phyloP scores from a whole-genome alignment of 2,888 invertebrate genomes.

The Latheticus oryzae region DNA sequence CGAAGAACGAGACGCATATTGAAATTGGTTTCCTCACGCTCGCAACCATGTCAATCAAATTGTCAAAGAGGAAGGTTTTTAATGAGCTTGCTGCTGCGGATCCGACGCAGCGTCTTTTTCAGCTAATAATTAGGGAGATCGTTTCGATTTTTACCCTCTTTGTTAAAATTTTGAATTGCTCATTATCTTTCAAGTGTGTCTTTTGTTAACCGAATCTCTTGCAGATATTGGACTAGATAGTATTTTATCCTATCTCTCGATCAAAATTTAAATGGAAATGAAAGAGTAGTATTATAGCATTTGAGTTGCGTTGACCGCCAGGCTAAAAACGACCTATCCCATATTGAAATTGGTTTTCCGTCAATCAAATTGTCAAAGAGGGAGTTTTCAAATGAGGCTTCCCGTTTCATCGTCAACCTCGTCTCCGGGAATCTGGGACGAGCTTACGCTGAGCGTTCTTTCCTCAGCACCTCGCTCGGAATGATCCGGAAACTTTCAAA shows the following conservation, averaged over 20 bases:
- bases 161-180: too few species aligned
- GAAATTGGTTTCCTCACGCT: conserved; percentile 27
- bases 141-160: too few species aligned
- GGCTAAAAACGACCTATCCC: not conserved
- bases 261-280: too few species aligned
- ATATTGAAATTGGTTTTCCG: conserved; percentile 39
- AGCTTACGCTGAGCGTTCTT: conserved; percentile 6
- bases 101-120: conserved; percentile 1
- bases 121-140: too few species aligned
- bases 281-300: too few species aligned
- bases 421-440: conserved; percentile 7
- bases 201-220: too few species aligned
- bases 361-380: conserved; percentile 36
- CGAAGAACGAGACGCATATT: conserved; percentile 20
- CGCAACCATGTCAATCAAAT: conserved; percentile 26
- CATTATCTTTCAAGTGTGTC: too few species aligned
- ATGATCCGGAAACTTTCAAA: conserved; percentile 30
- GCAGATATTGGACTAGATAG: too few species aligned
- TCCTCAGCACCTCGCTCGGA: conserved; percentile 5
- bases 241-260: too few species aligned
- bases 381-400: conserved; percentile 18
- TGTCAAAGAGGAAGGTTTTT: conserved; percentile 21
- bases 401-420: conserved; percentile 16
- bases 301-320: too few species aligned
- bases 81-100: conserved; percentile 18